Evolutionary conservation across 2,113 vertebrate genomes (phyloP).

Genomic region (Rana temporaria): DNA sequence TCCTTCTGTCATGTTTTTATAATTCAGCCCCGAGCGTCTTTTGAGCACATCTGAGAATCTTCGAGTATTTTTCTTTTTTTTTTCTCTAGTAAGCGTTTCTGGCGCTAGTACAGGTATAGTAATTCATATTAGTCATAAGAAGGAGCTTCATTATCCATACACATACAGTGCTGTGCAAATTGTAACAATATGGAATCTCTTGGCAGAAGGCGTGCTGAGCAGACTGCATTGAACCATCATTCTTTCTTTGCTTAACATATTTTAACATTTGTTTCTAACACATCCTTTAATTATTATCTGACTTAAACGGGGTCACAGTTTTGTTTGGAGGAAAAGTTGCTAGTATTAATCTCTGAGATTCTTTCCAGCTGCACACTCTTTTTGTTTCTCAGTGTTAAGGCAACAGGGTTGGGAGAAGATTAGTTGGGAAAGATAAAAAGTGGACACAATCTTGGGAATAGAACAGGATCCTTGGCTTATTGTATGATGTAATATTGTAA

Average conservation of each 20-base stretch:
- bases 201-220: background rate
- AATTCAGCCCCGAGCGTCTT: too few relatives aligned
- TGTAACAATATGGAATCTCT: constrained; percentile 18
- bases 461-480: too few relatives aligned
- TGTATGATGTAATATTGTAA: too few relatives aligned
- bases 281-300: constrained; percentile 7
- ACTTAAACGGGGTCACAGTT: background rate
- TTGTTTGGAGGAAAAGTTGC: background rate
- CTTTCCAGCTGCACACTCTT: background rate
- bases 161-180: constrained; percentile 1
- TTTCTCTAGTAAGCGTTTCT: background rate
- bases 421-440: too few relatives aligned
- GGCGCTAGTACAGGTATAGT: constrained; percentile 31
- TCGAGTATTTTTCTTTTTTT: too few relatives aligned
- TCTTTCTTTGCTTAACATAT: constrained; percentile 18
- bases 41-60: too few relatives aligned
- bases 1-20: too few relatives aligned
- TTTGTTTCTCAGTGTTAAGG: background rate
- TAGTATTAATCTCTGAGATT: background rate
- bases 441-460: too few relatives aligned
- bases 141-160: constrained; percentile 25
- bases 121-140: constrained; percentile 8
- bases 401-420: background rate
- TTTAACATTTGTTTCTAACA: constrained; percentile 11
- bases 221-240: constrained; percentile 8